Conservation (phyloP, 2,888 invertebrate species). For the Papilio demoleus region DNA sequence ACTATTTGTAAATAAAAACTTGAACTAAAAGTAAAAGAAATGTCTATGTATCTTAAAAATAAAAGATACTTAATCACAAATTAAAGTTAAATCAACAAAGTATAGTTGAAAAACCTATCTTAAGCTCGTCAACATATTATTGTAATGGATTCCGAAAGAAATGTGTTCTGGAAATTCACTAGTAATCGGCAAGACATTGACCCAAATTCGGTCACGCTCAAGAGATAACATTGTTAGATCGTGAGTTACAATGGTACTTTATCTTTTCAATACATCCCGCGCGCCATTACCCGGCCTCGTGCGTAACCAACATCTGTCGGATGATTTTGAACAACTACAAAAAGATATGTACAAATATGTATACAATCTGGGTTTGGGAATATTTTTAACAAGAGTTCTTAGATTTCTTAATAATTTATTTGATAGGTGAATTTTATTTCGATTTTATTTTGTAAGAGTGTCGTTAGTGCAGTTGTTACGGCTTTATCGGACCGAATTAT, state of each 20-base stretch:
- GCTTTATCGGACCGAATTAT: no score
- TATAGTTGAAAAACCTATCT: no score
- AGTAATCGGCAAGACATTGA: conserved; percentile 70
- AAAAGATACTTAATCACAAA: no score
- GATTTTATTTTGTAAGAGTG: no score
- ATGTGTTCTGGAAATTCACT: conserved; percentile 26
- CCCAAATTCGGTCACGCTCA: conserved; percentile 78
- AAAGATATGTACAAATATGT: not conserved
- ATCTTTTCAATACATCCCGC: conserved; percentile 40
- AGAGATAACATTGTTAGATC: conserved; percentile 66
- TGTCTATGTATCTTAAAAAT: not conserved
- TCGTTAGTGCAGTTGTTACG: no score
- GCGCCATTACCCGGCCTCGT: conserved; percentile 31
- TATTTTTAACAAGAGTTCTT: not conserved
- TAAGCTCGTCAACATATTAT: conserved; percentile 20
- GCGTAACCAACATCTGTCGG: conserved; percentile 36
- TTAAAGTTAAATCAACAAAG: no score
- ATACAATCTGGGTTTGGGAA: not conserved
- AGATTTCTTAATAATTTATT: not conserved
- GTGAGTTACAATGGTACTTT: conserved; percentile 39
- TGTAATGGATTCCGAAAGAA: conserved; percentile 16
- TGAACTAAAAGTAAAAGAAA: not conserved
- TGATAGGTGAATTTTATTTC: not conserved
- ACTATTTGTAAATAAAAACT: not conserved
- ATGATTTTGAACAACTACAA: conserved; percentile 20